Evolutionary conservation across 2,888 invertebrate genomes (phyloP), one percentile per base, ranked within the genome.

Genomic region (Caenorhabditis sinica): DNA sequence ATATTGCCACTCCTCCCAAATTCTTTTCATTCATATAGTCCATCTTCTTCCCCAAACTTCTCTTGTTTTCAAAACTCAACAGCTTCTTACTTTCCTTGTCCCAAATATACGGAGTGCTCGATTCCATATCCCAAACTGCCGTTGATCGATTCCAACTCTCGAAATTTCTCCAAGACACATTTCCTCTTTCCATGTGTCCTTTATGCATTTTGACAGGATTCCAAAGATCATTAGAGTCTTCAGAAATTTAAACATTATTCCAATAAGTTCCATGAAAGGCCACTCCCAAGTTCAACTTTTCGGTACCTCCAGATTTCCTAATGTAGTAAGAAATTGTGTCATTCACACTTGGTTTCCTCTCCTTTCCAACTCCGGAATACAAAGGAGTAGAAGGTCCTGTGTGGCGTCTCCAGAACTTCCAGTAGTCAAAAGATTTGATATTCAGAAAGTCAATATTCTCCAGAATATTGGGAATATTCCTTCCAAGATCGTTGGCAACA

Each of bases 401-500:
- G 9, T n/a, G 20, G 17, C n/a, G 28, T 30, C n/a, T 17, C 23
- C 25, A 58, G 23, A 61, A 61, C 3, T 36, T 61, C 20, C 36
- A 65, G n/a, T 43, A 65, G 2, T 65, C 45, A 9, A 65, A 45
- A 0, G 65, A 45, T 13, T 13, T 8, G 2, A 65, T 25, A 45
- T 45, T 65, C 6, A 65, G 0, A 49, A 65, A 65, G n/a, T 65
- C 45, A 6, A 45, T n/a, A n/a, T n/a, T 30, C n/a, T 65, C 65
- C 15, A 45, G 28, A 28, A 65, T 43, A 9, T 65, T 43, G 1
- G 1, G 11, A 13, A 61, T 0, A 43, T 63, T 63, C 40, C 43
- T 28, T 25, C 63, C 63, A 13, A 63, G 40, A 20, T 43, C 5
- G 20, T 25, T 63, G 2, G 11, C 25, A 0, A 15, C 13, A 1